Evolutionary conservation across 2,888 invertebrate genomes (phyloP).

Genomic region (Dione juno): DNA sequence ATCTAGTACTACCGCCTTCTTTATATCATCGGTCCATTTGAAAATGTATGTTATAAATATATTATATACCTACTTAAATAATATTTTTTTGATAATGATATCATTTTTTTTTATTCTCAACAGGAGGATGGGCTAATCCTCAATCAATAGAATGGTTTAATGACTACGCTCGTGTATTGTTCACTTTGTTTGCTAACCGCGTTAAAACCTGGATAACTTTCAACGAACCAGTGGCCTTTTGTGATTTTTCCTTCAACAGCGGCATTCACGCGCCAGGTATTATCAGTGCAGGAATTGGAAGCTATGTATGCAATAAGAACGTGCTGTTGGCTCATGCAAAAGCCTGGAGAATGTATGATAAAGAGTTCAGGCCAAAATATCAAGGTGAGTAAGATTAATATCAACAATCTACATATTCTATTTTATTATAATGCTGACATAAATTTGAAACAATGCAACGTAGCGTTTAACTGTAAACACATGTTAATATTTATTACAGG

Average conservation of each 20-base stretch:
- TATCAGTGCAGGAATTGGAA: slow-evolving; percentile 75
- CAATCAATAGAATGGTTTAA: slow-evolving; percentile 62
- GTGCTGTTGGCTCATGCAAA: slow-evolving; percentile 84
- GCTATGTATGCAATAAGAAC: slow-evolving; percentile 83
- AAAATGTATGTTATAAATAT: too few species aligned
- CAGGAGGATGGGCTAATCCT: slow-evolving; percentile 85
- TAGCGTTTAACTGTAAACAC: too few species aligned
- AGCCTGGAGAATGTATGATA: slow-evolving; percentile 80
- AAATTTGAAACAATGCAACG: too few species aligned
- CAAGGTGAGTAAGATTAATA: slow-evolving; percentile 62
- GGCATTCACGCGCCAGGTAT: too few species aligned
- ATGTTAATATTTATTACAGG: neutral
- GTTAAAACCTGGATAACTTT: slow-evolving; percentile 83
- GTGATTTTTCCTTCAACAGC: too few species aligned
- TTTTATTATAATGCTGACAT: neutral
- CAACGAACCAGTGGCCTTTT: too few species aligned
- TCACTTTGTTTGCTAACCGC: slow-evolving; percentile 81
- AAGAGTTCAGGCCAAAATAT: slow-evolving; percentile 72
- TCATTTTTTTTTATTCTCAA: too few species aligned
- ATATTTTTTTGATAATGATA: too few species aligned
- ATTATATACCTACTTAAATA: too few species aligned
- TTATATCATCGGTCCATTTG: too few species aligned
- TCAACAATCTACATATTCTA: too few species aligned
- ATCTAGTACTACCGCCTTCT: too few species aligned
- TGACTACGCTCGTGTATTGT: slow-evolving; percentile 54